Base-by-base conservation (phyloP, 2,888 invertebrate genomes). In the Acleris sparsana region DNA sequence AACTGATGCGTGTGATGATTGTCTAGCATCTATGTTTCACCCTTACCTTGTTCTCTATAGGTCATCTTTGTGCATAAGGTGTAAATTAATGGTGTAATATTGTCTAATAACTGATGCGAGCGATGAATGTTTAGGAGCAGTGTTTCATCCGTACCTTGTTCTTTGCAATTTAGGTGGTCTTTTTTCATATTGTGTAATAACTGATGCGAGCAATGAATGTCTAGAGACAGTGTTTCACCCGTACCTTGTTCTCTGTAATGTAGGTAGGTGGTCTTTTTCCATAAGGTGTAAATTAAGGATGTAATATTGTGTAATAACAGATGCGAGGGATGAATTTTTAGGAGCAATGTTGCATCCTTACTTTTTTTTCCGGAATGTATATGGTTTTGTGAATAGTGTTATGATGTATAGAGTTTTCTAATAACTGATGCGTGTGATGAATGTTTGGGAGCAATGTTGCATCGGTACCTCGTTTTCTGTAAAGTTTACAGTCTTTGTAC, bases 361-460 rank as follows among this genome's bases (percentile, higher is more conserved):
- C 22, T 86, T 75, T 33, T 75, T 33, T 89, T 89, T 72, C 85
- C 72, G 76, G 88, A 86, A 77, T 81, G 79, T 22, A 85, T 83
- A 59, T 82, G 81, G 72, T 80, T 20, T 20, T 20, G 2, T 20
- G 80, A 7, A 29, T 7, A 29, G 29, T 6, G 29, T 25, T 5
- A 5, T n/a, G n/a, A n/a, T n/a, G n/a, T n/a, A n/a, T n/a, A n/a
- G n/a, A 6, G 7, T 7, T 29, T 4, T 25, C 25, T 25, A 25
- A 25, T 25, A 5, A 25, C 25, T 25, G 33, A 33, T 33, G 33
- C 33, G 11, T 5, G 33, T 5, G 33, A 11, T 11, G 11, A 33
- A 33, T 33, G 6, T 44, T 16, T 44, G 5, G 44, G 16, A n/a
- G n/a, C 44, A n/a, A n/a, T 44, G 44, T n/a, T 16, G 1, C 44